Conservation (phyloP, 1,140 invertebrate species). For the Trinorchestia longiramus region DNA sequence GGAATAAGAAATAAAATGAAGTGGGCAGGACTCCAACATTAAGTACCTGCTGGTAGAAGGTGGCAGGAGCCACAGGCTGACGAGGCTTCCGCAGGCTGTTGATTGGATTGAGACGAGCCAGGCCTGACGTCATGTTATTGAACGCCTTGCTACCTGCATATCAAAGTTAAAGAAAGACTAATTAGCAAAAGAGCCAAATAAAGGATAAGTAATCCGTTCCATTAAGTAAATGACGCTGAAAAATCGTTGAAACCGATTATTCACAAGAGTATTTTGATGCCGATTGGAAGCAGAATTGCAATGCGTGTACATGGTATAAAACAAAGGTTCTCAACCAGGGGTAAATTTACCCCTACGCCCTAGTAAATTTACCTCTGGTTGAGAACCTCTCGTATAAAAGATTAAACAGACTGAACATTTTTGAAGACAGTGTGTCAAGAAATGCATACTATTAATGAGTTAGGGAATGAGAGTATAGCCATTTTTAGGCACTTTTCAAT, state of each 20-base stretch:
- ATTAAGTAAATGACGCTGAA: not conserved
- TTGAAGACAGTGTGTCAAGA: not conserved
- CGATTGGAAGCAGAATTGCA: too few relatives aligned
- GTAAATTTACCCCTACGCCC: too few relatives aligned
- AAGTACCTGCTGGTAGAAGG: conserved; percentile 37
- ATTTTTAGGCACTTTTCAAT: too few relatives aligned
- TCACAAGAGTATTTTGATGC: not conserved
- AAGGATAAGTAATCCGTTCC: not conserved
- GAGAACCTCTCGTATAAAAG: too few relatives aligned
- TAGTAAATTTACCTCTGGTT: too few relatives aligned
- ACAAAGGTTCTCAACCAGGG: too few relatives aligned
- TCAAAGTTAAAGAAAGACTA: not conserved
- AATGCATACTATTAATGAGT: too few relatives aligned
- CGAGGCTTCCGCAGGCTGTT: not conserved
- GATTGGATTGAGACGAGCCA: conserved; percentile 54
- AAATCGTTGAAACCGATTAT: not conserved
- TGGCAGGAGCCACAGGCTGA: not conserved
- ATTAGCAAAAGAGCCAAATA: not conserved
- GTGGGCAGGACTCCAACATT: not conserved
- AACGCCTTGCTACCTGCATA: conserved; percentile 40
- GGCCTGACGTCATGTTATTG: conserved; percentile 56
- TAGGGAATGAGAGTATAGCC: too few relatives aligned
- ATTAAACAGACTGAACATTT: not conserved
- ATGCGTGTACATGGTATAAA: too few relatives aligned
- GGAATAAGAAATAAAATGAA: too few relatives aligned